Conservation (phyloP, 2,888 invertebrate genomes). For the Boloria selene region DNA sequence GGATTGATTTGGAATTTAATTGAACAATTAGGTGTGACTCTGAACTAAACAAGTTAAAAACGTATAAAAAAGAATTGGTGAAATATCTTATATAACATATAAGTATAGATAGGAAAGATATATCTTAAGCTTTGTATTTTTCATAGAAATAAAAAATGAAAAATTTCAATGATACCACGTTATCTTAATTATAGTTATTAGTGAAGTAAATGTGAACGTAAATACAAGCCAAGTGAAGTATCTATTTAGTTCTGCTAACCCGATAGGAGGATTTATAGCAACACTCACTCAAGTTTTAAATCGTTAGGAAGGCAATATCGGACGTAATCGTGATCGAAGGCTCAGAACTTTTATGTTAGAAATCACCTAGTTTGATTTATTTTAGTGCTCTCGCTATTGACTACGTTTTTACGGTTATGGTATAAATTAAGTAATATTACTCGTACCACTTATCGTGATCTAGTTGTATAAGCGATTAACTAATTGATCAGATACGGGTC, state of each 20-base stretch:
- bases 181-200: background rate
- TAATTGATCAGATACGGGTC: too few species aligned
- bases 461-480: background rate
- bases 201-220: slow-evolving; percentile 7
- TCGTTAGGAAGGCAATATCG: slow-evolving; percentile 25
- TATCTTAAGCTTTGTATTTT: too few species aligned
- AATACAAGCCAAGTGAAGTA: slow-evolving; percentile 17
- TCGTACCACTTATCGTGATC: too few species aligned
- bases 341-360: slow-evolving; percentile 22
- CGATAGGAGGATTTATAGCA: slow-evolving; percentile 33
- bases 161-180: too few species aligned
- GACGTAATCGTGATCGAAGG: slow-evolving; percentile 32
- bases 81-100: too few species aligned
- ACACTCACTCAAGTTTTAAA: slow-evolving; percentile 31
- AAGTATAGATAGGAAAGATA: too few species aligned
- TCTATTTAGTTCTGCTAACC: slow-evolving; percentile 24
- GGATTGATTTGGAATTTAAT: too few species aligned
- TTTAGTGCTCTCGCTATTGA: background rate
- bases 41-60: too few species aligned
- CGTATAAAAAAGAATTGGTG: too few species aligned
- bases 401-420: background rate
- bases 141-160: too few species aligned
- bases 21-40: too few species aligned
- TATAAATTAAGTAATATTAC: background rate
- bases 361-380: slow-evolving; percentile 18